Base-by-base conservation (phyloP, 1,140 invertebrate species). In the Phymorhynchus buccinoides region DNA sequence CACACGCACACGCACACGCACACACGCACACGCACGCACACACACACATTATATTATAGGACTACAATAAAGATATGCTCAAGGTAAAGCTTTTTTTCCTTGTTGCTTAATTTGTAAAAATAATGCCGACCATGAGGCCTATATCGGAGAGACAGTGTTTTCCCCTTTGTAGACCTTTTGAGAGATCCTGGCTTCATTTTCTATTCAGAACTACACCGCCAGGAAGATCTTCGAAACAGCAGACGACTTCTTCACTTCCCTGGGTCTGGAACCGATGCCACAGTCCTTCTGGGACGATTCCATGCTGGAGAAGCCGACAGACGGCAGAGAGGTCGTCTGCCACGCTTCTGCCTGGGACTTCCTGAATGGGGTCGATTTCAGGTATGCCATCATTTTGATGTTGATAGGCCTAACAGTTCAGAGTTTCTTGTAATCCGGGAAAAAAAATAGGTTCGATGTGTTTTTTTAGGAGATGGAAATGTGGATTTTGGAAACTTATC, bases 281-380 rank as follows among this genome's bases (percentile, higher is more conserved):
- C 93, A 93, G 41, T 89, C 87, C 39, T 95, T 95, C 90, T 95
- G 94, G 95, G 89, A 94, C 6, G 88, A 93, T 6, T 95, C 95
- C 6, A 94, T 95, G 88, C 87, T 95, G 16, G 92, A 92, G 77
- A 95, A 94, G 86, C 94, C 91, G 91, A 94, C 71, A 0, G 96
- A 97, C 86, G 94, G 95, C 27, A 93, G 96, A 0, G 88, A 91
- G 7, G 91, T 95, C 18, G 96, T 97, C 6, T 99, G 97, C 89
- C 97, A 98, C 90, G 97, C 97, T 0, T 97, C 98, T 95, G 97
- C 97, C 7, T 98, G 97, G 97, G 97, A 98, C 92, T 98, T 98
- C 93, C 98, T 96, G 91, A 97, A 98, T 91, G 94, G 95, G 79
- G 94, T 96, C 87, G 97, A 97, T 91, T 96, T 94, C 88, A 95